A percentile compares a stretch with the other conserved stretches of the same genome.
These are phyloP conservation scores for Patiria miniata DNA, from an alignment of 35 echinoderm and acorn worm species.

Conservation along the genomic window DNA sequence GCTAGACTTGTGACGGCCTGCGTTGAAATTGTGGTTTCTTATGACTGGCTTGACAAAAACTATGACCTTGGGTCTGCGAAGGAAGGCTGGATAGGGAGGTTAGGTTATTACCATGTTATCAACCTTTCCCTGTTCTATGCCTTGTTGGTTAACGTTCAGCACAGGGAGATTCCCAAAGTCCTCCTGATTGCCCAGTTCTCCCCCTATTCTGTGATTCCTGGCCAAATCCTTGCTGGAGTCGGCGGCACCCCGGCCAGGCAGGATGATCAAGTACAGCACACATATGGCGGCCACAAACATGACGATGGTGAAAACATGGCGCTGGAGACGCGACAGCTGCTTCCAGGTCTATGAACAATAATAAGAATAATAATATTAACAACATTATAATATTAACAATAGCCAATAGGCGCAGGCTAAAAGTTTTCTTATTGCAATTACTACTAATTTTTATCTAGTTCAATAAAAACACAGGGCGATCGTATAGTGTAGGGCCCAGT, in stretches of 20 bases:
- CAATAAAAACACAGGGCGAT: too few relatives aligned
- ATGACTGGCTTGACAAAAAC: too few relatives aligned
- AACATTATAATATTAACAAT: neutral
- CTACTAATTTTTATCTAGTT: neutral
- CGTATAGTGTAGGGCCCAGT: too few relatives aligned
- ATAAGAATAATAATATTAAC: neutral
- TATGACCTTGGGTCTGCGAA: too few relatives aligned
- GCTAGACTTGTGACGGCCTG: too few relatives aligned
- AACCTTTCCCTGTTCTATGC: neutral
- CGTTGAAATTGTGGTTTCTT: too few relatives aligned
- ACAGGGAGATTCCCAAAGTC: neutral
- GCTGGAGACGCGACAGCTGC: constrained; percentile 66
- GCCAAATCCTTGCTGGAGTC: neutral
- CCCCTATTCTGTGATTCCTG: neutral
- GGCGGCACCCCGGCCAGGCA: neutral
- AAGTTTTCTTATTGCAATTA: neutral
- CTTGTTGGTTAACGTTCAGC: neutral
- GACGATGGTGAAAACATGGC: constrained; percentile 35
- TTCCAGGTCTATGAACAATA: constrained; percentile 55
- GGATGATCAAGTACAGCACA: constrained; percentile 43
- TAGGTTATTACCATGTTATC: neutral
- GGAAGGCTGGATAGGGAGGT: too few relatives aligned
- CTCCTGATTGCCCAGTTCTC: neutral
- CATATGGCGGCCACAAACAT: constrained; percentile 25
- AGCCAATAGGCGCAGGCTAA: neutral